These are phyloP conservation scores for Lutjanus argentimaculatus DNA, from an alignment of 2,797 vertebrate genomes.

Conservation along the genomic window DNA sequence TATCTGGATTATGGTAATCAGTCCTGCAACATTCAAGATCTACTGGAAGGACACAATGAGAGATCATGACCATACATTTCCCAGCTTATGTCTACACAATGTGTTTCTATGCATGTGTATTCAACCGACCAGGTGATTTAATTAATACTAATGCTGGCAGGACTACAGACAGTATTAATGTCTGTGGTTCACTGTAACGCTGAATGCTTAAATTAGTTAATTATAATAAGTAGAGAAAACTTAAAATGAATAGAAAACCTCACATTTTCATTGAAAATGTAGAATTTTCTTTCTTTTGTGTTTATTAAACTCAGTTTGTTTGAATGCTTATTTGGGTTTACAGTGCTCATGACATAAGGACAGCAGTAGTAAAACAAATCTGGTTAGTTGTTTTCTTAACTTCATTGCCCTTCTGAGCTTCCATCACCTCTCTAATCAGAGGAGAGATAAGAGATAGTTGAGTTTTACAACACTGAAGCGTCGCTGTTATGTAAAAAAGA, in stretches of 20 bases:
- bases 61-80: background rate
- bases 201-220: too few relatives aligned
- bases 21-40: slow-evolving; percentile 14
- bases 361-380: background rate
- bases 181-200: background rate
- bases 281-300: too few relatives aligned
- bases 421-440: slow-evolving; percentile 41
- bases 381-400: slow-evolving; percentile 33
- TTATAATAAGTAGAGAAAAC: too few relatives aligned
- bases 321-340: too few relatives aligned
- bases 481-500: slow-evolving; percentile 18
- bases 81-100: too few relatives aligned
- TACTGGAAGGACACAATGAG: background rate
- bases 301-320: too few relatives aligned
- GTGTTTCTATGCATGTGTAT: background rate
- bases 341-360: background rate
- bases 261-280: too few relatives aligned
- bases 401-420: background rate
- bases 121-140: background rate
- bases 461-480: slow-evolving; percentile 17
- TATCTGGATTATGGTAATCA: slow-evolving; percentile 55
- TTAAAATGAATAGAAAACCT: too few relatives aligned
- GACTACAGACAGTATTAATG: background rate
- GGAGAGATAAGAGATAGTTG: slow-evolving; percentile 14
- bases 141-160: background rate